phyloP scores from a whole-genome alignment of 1,140 invertebrate genomes.

The Drosophila chauvacae region DNA sequence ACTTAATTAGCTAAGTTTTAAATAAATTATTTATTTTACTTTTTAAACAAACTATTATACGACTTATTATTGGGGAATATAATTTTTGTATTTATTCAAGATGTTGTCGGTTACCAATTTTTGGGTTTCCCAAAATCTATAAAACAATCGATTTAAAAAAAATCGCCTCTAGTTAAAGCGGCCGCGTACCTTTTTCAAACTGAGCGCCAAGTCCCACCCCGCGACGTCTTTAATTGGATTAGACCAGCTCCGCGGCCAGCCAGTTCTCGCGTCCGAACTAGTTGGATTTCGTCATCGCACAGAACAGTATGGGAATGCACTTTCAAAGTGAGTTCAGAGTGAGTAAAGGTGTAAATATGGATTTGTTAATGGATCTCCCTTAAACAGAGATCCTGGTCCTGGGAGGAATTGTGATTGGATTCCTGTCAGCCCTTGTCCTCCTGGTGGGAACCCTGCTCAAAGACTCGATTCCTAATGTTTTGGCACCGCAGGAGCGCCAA shows the following conservation, averaged over 20 bases:
- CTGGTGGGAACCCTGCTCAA: slow-evolving; percentile 52
- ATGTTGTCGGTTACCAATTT: background rate
- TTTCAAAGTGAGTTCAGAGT: slow-evolving; percentile 56
- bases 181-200: slow-evolving; percentile 20
- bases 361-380: background rate
- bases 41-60: background rate
- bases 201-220: slow-evolving; percentile 22
- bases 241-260: slow-evolving; percentile 33
- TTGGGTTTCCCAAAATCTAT: no score
- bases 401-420: slow-evolving; percentile 53
- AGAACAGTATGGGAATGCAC: slow-evolving; percentile 42
- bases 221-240: slow-evolving; percentile 57
- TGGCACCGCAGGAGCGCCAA: slow-evolving; percentile 37
- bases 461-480: slow-evolving; percentile 60
- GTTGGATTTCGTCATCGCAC: slow-evolving; percentile 62
- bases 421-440: slow-evolving; percentile 56
- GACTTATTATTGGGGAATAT: background rate
- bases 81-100: background rate
- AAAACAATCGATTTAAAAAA: background rate
- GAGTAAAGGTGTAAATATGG: background rate
- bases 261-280: slow-evolving; percentile 31
- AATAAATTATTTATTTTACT: slow-evolving; percentile 12
- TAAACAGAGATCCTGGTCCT: slow-evolving; percentile 63
- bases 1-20: background rate
- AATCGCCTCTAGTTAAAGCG: background rate